phyloP scores from a whole-genome alignment of 2,113 vertebrate genomes.

The Benitochromis conjunctus region DNA sequence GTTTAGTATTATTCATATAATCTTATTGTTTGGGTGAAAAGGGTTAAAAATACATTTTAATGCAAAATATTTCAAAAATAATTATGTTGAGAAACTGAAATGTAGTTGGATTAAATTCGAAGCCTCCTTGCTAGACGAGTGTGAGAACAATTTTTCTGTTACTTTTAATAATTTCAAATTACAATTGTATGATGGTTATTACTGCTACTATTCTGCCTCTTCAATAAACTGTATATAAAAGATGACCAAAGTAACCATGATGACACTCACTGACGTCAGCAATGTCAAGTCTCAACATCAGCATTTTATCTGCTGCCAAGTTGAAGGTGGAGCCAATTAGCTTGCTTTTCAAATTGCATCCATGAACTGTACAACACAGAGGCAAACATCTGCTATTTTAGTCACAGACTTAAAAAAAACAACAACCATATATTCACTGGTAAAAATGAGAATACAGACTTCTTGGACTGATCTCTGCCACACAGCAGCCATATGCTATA shows the following conservation, averaged over 20 bases:
- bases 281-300: neutral
- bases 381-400: neutral
- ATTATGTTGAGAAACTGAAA: neutral
- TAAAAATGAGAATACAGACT: neutral
- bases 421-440: fast-evolving
- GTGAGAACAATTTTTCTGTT: neutral
- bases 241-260: neutral
- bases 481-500: neutral
- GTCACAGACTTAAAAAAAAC: neutral
- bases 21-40: neutral
- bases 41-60: neutral
- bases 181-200: fast-evolving
- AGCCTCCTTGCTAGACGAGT: neutral
- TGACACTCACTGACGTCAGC: neutral
- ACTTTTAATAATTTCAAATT: neutral
- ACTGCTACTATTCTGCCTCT: neutral
- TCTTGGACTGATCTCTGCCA: neutral
- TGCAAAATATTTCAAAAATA: neutral
- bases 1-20: neutral
- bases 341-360: neutral
- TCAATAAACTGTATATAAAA: neutral
- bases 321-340: neutral
- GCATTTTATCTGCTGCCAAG: neutral
- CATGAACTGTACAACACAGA: fast-evolving
- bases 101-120: too few relatives aligned